Evolutionary conservation across 2,888 invertebrate genomes (phyloP), one percentile per base, ranked within the genome.

Genomic region (Orchestes rusci): DNA sequence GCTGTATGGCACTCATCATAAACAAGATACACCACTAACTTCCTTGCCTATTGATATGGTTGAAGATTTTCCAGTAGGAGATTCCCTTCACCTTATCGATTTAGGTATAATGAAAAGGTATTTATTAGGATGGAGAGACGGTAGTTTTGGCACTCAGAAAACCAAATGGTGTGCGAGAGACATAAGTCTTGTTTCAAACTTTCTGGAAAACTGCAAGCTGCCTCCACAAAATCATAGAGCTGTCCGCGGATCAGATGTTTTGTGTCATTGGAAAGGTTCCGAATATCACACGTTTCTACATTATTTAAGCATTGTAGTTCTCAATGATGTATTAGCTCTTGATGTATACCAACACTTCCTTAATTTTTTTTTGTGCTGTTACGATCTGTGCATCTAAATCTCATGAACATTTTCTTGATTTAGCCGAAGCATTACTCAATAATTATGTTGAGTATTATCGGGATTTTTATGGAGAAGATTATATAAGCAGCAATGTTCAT

Each of bases 401-500:
- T 34, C 27, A 33, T 18, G 4, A 17, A 15, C 38, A 38, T 4
- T 38, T 12, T 20, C 13, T 40, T 12, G 15, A 4, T 5, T 30
- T 39, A 15, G 39, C 39, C 16, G 39, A 39, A 7, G 8, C 2
- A 4, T 2, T 30, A 16, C 30, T 39, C 3, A 2, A 4, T 18
- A 3, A 39, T 2, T 39, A 39, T n/a, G 3, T 39, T 20, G 36
- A 36, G 12, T 2, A 16, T 13, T 39, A 39, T 16, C 16, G 10
- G 16, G 39, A 39, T 3, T 3, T 39, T 3, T 39, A 39, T 56
- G 60, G 61, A n/a, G 48, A 53, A 38, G 54, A 61, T 18, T 52
- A 50, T 43, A 39, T 63, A 12, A 55, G 57, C 4, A 61, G 62
- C 45, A 67, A 67, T 56, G 54, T 66, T 3, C 66, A 67, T 53